phyloP scores from a whole-genome alignment of 2,113 vertebrate genomes.

The Lophotis ruficrista region DNA sequence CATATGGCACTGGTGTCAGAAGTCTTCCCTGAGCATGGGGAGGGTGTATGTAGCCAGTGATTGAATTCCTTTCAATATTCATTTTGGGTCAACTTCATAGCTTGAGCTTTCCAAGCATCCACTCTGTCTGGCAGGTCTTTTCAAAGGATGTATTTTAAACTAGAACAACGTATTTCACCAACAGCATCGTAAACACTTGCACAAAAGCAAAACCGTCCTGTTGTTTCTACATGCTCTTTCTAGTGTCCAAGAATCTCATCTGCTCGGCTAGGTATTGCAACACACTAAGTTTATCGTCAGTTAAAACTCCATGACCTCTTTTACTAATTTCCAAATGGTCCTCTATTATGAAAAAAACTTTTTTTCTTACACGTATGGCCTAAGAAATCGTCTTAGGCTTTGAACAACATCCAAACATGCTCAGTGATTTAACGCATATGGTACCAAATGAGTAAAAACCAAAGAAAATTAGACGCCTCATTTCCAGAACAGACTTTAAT shows the following conservation, averaged over 20 bases:
- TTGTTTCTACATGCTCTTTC: not conserved
- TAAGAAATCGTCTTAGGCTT: not conserved
- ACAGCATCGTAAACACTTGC: not conserved
- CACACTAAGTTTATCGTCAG: not conserved
- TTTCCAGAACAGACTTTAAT: not conserved
- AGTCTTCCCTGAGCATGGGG: fast-evolving
- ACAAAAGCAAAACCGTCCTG: not conserved
- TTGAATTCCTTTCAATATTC: not conserved
- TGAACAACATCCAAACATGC: not conserved
- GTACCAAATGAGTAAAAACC: not conserved
- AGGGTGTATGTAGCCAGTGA: not conserved
- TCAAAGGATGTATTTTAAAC: not conserved
- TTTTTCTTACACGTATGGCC: not conserved
- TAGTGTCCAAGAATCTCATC: not conserved
- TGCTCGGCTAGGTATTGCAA: not conserved
- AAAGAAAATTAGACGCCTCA: not conserved
- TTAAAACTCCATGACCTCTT: not conserved
- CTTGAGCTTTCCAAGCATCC: not conserved
- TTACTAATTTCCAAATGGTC: not conserved
- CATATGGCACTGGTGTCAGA: not conserved
- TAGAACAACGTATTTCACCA: not conserved
- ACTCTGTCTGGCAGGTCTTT: not conserved
- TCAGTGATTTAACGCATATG: not conserved
- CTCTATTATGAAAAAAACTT: not conserved
- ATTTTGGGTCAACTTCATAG: not conserved